These are phyloP conservation scores for Scotopteryx bipunctaria DNA, from an alignment of 2,888 invertebrate genomes.

Conservation along the genomic window DNA sequence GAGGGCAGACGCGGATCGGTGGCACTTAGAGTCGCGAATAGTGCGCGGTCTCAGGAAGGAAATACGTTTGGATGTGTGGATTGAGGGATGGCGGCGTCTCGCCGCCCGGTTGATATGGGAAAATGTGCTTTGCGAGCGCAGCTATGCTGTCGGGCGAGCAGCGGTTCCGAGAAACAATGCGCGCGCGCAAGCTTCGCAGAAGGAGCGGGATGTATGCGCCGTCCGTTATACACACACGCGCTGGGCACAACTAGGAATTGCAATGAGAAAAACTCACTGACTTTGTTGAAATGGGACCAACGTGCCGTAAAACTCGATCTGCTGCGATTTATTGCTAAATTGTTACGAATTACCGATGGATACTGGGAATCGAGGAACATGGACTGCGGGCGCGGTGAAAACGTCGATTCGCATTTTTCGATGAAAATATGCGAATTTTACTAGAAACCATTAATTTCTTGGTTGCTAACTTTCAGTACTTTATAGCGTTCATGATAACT, in stretches of 20 bases:
- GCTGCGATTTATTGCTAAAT: slow-evolving; percentile 71
- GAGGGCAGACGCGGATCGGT: slow-evolving; percentile 26
- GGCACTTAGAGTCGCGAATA: slow-evolving; percentile 60
- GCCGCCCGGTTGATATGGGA: slow-evolving; percentile 51
- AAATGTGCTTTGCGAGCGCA: slow-evolving; percentile 58
- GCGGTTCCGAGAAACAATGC: slow-evolving; percentile 78
- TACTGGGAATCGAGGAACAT: slow-evolving; percentile 48
- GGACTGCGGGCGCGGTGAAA: slow-evolving; percentile 1
- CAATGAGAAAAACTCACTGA: slow-evolving; percentile 74
- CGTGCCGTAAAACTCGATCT: slow-evolving; percentile 56
- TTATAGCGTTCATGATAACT: no score
- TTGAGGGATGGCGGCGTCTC: slow-evolving; percentile 70
- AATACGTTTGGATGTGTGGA: slow-evolving; percentile 56
- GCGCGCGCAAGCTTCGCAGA: slow-evolving; percentile 69
- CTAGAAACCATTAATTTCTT: no score
- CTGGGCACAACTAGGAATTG: slow-evolving; percentile 73
- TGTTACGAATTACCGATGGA: slow-evolving; percentile 67
- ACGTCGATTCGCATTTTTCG: background rate
- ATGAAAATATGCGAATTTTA: background rate
- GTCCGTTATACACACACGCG: slow-evolving; percentile 63
- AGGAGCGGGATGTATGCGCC: slow-evolving; percentile 67
- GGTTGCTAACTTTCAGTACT: no score
- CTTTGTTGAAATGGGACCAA: slow-evolving; percentile 73
- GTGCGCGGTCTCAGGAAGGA: slow-evolving; percentile 56
- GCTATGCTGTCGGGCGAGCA: slow-evolving; percentile 69